Conservation (phyloP, 2,888 invertebrate genomes). For the Caenorhabditis sp. region DNA sequence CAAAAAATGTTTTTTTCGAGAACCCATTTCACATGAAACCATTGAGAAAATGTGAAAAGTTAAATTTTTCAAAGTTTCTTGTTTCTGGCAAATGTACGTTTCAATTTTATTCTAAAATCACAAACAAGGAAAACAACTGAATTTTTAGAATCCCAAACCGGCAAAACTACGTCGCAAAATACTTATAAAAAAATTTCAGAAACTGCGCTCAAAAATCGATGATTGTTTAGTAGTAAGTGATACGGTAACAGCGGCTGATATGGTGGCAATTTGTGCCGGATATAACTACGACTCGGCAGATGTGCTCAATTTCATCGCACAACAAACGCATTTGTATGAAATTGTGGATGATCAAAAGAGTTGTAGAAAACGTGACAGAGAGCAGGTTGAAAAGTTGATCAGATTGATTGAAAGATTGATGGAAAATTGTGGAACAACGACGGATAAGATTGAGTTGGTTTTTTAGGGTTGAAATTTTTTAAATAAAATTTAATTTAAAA, state of each 20-base stretch:
- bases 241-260: neutral
- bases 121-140: too few relatives aligned
- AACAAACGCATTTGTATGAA: neutral
- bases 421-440: neutral
- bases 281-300: neutral
- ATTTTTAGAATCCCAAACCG: too few relatives aligned
- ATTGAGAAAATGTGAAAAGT: too few relatives aligned
- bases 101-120: too few relatives aligned
- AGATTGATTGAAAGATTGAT: neutral
- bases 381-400: neutral
- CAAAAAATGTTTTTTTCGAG: too few relatives aligned
- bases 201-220: neutral
- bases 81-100: too few relatives aligned
- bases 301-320: neutral
- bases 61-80: too few relatives aligned
- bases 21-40: too few relatives aligned
- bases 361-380: neutral
- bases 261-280: neutral
- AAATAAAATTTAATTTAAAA: neutral
- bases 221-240: neutral
- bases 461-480: neutral
- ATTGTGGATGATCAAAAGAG: neutral
- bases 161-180: too few relatives aligned
- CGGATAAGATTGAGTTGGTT: neutral
- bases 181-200: too few relatives aligned